These are phyloP conservation scores for Peucedramus taeniatus DNA, from an alignment of 2,113 vertebrate genomes.

Conservation along the genomic window DNA sequence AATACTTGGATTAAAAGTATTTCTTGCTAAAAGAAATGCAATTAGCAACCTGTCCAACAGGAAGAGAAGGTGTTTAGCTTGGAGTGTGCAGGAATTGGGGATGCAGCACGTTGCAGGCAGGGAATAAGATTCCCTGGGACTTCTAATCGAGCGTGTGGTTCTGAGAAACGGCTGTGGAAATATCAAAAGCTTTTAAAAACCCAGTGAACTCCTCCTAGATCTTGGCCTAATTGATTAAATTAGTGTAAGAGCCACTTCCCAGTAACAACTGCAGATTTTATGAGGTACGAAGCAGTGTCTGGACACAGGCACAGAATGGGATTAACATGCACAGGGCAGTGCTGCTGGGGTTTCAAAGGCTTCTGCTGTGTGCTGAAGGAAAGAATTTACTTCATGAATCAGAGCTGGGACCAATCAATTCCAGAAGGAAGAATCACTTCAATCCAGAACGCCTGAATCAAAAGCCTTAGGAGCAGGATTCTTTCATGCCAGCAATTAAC, in stretches of 20 bases:
- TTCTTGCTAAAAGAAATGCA: not conserved
- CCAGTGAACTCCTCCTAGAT: not conserved
- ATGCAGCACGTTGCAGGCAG: not conserved
- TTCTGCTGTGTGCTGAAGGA: not conserved
- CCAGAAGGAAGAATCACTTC: slow-evolving; percentile 50
- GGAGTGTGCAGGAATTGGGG: not conserved
- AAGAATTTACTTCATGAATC: slow-evolving; percentile 12
- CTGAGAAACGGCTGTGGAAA: not conserved
- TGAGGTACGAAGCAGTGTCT: slow-evolving; percentile 3
- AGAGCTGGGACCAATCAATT: slow-evolving; percentile 37
- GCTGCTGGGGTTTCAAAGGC: slow-evolving; percentile 7
- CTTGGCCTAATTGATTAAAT: slow-evolving; percentile 40
- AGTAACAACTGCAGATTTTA: not conserved
- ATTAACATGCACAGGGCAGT: not conserved
- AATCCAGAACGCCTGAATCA: not conserved
- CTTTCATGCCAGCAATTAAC: not conserved
- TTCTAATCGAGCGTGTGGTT: accelerated
- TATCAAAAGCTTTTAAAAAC: slow-evolving; percentile 11
- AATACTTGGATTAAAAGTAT: not conserved
- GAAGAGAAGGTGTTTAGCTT: not conserved
- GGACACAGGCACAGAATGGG: slow-evolving; percentile 10
- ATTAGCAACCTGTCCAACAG: not conserved
- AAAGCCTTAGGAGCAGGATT: not conserved
- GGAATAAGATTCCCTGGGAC: not conserved
- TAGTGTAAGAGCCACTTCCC: slow-evolving; percentile 1